A percentile compares a stretch with the other conserved stretches of the same genome.
These are phyloP conservation scores for Empidonax alnorum DNA, from an alignment of 2,113 vertebrate species.

Conservation along the genomic window DNA sequence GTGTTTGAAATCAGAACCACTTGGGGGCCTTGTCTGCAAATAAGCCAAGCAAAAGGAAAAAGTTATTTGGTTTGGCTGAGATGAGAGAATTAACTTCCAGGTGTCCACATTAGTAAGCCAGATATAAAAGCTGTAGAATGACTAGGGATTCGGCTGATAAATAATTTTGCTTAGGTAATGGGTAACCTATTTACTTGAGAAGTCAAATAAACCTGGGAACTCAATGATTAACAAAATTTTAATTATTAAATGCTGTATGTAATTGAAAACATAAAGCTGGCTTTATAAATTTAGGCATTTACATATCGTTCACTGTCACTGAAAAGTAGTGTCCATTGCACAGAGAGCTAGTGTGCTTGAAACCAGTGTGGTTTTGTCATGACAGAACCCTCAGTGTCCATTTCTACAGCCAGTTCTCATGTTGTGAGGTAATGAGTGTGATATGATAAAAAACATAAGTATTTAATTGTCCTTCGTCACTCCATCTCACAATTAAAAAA, in stretches of 20 bases:
- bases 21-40: neutral
- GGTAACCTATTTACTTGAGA: conserved; percentile 58
- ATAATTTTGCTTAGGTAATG: conserved; percentile 44
- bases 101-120: conserved; percentile 11
- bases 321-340: conserved; percentile 20
- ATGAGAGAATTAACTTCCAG: conserved; percentile 32
- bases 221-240: conserved; percentile 66
- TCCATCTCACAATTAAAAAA: neutral
- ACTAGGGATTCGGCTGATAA: conserved; percentile 57
- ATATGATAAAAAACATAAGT: neutral
- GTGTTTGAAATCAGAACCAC: neutral
- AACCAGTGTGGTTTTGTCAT: neutral
- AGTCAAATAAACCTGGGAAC: conserved; percentile 47
- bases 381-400: neutral
- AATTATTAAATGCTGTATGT: conserved; percentile 52
- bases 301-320: conserved; percentile 17
- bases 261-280: conserved; percentile 67
- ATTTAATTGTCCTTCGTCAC: neutral
- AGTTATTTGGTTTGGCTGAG: neutral
- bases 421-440: neutral
- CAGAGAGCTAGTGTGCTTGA: neutral
- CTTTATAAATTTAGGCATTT: conserved; percentile 64
- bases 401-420: conserved; percentile 14
- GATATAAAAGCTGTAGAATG: conserved; percentile 27
- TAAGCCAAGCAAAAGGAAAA: neutral